phyloP scores from a whole-genome alignment of 1,140 invertebrate species.

The Heliconius himera region DNA sequence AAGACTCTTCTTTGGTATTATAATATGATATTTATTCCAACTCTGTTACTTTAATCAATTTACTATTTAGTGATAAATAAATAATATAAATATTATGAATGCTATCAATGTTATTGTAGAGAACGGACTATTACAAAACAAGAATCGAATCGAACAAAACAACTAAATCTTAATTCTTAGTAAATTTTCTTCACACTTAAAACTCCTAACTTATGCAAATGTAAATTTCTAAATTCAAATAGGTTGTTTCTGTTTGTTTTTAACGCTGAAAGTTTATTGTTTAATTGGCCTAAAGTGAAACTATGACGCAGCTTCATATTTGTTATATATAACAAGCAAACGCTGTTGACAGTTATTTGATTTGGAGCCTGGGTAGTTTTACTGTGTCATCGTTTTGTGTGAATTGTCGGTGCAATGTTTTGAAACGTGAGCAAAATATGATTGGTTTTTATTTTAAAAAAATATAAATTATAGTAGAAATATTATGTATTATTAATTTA shows the following conservation, averaged over 20 bases:
- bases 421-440: background rate
- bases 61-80: no score
- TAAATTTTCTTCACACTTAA: no score
- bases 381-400: constrained; percentile 11
- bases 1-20: no score
- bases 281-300: constrained; percentile 36
- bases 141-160: no score
- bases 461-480: background rate
- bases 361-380: constrained; percentile 29
- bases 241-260: background rate
- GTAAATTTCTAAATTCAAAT: no score
- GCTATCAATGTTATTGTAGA: no score
- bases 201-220: no score
- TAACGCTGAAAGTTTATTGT: constrained; percentile 22
- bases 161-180: no score
- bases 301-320: constrained; percentile 36
- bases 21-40: no score
- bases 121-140: no score
- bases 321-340: constrained; percentile 31
- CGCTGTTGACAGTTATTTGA: constrained; percentile 34
- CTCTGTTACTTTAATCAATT: no score
- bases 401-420: background rate
- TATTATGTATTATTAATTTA: background rate
- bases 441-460: background rate
- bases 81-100: no score